Evolutionary conservation across 2,113 vertebrate genomes (phyloP), one percentile per base, ranked within the genome.

Genomic region (Chiloscyllium plagiosum): DNA sequence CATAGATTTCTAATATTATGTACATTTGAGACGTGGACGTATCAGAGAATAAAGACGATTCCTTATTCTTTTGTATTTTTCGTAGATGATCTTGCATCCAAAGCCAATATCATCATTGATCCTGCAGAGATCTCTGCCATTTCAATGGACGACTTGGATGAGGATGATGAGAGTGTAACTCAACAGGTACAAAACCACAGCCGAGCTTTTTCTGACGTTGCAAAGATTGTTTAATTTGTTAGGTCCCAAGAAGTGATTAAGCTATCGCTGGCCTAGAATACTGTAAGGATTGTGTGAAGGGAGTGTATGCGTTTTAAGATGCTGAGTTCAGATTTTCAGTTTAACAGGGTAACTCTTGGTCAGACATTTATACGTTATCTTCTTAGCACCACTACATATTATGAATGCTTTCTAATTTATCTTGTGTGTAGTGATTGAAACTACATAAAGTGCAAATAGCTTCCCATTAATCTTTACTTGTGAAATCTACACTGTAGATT

Each of bases 91-190:
- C 97, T 99, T 96, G 99, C 99, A 56, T 97, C 98, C 80, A 99
- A 98, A 97, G 99, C 99, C 96, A 99, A 99, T 96, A 98, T 99
- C 92, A 96, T 99, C 96, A 99, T 99, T 0, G 99, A 99, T 96
- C 99, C 99, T 0, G 97, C 98, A 0, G 99, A 99, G 97, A 98
- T 99, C 96, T 98, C 98, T 97, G 97, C 98, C 1, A 96, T 98
- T 33, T 99, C 99, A 1, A 99, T 99, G 99, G 99, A 99, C 0
- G 99, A 99, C 97, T 97, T 99, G 0, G 99, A 99, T 19, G 99
- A 99, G 97, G 99, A 99, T 61, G 99, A 99, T 95, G 98, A 98
- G 96, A 98, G 97, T 0, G 97, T 98, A 42, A 98, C 98, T 0
- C 97, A 98, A 19, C 99, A 99, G 98, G 99, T 99, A 96, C 42